These are phyloP conservation scores for Homarus gammarus DNA, from an alignment of 2,888 invertebrate genomes.

Conservation along the genomic window DNA sequence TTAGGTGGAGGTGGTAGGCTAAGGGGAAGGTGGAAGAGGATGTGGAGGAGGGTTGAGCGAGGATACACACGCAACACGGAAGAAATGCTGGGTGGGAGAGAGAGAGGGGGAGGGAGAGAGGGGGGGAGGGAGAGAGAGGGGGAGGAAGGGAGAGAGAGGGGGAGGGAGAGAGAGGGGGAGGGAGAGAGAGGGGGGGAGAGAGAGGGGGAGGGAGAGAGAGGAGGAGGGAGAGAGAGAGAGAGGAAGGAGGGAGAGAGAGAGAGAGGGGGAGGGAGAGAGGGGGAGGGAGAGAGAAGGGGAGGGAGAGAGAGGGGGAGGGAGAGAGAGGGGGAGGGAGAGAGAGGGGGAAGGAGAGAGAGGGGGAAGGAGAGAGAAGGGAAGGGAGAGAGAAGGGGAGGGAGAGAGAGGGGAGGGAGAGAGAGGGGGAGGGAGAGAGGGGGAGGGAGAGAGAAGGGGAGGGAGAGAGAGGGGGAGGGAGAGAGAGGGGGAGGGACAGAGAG, in stretches of 20 bases:
- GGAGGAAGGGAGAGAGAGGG: neutral
- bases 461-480: too few species aligned
- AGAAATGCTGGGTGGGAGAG: neutral
- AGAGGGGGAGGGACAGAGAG: too few species aligned
- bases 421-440: neutral
- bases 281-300: slow-evolving; percentile 4
- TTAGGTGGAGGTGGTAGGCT: too few species aligned
- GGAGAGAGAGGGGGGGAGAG: neutral
- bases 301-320: slow-evolving; percentile 5
- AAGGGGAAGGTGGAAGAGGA: too few species aligned
- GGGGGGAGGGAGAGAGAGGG: neutral
- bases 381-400: neutral
- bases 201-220: neutral
- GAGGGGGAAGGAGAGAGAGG: slow-evolving; percentile 4
- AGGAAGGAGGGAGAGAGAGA: neutral
- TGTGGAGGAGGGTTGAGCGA: too few species aligned
- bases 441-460: neutral
- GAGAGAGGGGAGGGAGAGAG: neutral
- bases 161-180: neutral
- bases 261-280: neutral
- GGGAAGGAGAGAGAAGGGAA: neutral
- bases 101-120: slow-evolving; percentile 23
- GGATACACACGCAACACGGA: too few species aligned
- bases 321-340: slow-evolving; percentile 9
- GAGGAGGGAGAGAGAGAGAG: neutral